Percentiles rank a stretch among this genome's conserved stretches.
Evolutionary conservation across 2,797 vertebrate genomes (phyloP).

Genomic region (Peromyscus attwateri): DNA sequence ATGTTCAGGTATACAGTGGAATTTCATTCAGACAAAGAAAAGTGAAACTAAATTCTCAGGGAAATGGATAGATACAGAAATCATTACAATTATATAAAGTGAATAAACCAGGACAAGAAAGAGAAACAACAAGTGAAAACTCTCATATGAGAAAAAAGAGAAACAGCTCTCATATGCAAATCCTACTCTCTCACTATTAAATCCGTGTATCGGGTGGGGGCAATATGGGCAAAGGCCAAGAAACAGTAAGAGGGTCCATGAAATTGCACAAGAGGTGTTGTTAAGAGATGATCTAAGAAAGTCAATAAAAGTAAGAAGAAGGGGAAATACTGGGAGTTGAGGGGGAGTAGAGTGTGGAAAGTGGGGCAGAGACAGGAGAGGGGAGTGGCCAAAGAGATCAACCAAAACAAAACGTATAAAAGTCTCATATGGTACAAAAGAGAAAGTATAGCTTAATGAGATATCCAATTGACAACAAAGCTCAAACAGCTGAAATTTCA

Average conservation of each 20-base stretch:
- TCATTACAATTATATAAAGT: not conserved
- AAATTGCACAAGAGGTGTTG: not conserved
- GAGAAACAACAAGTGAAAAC: not conserved
- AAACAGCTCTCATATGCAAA: not conserved
- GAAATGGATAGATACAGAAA: not conserved
- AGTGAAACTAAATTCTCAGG: not conserved
- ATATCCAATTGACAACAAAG: not conserved
- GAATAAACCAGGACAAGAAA: not conserved
- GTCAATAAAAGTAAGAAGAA: not conserved
- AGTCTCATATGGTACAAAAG: not conserved
- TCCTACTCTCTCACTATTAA: not conserved
- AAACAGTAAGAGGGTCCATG: not conserved
- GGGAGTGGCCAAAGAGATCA: too few relatives aligned
- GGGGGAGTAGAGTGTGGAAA: not conserved
- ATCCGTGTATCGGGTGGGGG: too few relatives aligned
- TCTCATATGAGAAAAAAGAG: too few relatives aligned
- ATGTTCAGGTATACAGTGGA: not conserved
- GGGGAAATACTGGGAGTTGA: not conserved
- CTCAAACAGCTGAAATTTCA: not conserved
- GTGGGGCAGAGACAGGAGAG: not conserved
- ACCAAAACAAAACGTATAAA: not conserved
- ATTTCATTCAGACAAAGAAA: not conserved
- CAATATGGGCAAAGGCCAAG: not conserved
- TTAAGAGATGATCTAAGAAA: not conserved
- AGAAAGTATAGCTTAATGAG: not conserved